A percentile compares a stretch with the other conserved stretches of the same genome.
Evolutionary conservation across 2,888 invertebrate species (phyloP).

Genomic region (Drosophila algonquin): DNA sequence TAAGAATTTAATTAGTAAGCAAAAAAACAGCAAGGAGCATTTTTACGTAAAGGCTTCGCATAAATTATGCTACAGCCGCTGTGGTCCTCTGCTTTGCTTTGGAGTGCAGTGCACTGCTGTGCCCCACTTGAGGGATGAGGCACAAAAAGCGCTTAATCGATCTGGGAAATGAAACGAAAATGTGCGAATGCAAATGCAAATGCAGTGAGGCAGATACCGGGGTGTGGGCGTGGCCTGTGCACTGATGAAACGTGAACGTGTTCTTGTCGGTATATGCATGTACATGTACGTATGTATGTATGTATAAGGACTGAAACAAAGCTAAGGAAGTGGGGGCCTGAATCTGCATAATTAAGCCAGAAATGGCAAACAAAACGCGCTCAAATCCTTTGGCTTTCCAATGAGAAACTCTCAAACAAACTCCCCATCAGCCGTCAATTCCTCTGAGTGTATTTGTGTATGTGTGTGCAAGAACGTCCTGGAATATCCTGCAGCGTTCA

Average conservation of each 20-base stretch:
- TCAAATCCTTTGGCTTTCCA: constrained; percentile 24
- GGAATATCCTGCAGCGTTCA: constrained; percentile 65
- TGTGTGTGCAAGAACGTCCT: constrained; percentile 25
- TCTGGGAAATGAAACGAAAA: constrained; percentile 46
- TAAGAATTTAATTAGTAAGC: constrained; percentile 65
- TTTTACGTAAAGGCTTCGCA: constrained; percentile 24
- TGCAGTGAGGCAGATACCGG: not conserved
- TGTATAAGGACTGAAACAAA: constrained; percentile 46
- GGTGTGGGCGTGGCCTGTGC: not conserved
- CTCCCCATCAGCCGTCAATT: not conserved
- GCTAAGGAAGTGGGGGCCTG: constrained; percentile 37
- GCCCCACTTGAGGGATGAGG: constrained; percentile 46
- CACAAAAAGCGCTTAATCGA: constrained; percentile 66
- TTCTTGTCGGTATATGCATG: constrained; percentile 2
- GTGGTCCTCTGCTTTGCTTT: constrained; percentile 17
- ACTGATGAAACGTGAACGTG: not conserved
- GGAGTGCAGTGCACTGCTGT: constrained; percentile 36
- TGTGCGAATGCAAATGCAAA: not conserved
- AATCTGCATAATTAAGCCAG: constrained; percentile 66
- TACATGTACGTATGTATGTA: constrained; percentile 20
- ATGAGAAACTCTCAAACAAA: constrained; percentile 18
- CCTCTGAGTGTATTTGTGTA: constrained; percentile 5
- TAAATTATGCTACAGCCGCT: constrained; percentile 12
- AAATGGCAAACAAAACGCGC: constrained; percentile 68
- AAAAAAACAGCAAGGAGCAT: constrained; percentile 24